Percentiles rank a stretch among this genome's conserved stretches.
Conservation (phyloP, 2,113 vertebrate species). For the Colius striatus region DNA sequence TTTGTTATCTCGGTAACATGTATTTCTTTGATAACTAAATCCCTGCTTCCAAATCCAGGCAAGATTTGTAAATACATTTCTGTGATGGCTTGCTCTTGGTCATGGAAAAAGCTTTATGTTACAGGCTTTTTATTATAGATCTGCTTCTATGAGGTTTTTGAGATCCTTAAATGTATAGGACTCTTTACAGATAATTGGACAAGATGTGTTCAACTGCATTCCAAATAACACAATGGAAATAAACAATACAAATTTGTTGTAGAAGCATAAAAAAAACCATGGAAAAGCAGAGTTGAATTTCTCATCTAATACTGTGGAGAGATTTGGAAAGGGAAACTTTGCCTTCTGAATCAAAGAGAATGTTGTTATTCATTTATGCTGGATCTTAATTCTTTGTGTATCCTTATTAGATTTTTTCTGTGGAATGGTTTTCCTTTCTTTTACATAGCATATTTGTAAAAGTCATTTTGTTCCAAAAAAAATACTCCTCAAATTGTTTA, state of each 20-base stretch:
- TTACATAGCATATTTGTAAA: accelerated
- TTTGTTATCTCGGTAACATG: not conserved
- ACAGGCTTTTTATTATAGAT: not conserved
- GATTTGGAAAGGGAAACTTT: not conserved
- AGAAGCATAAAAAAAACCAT: not conserved
- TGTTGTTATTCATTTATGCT: not conserved
- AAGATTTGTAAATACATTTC: not conserved
- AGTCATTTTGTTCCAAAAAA: not conserved
- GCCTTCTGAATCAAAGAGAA: not conserved
- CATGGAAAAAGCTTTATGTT: not conserved
- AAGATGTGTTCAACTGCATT: not conserved
- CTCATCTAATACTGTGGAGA: accelerated
- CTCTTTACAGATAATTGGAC: not conserved
- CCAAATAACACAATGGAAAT: not conserved
- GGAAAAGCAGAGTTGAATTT: not conserved
- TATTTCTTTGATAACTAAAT: not conserved
- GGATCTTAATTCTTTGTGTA: not conserved
- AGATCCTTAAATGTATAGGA: not conserved
- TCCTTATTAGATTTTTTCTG: not conserved
- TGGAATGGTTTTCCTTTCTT: not conserved
- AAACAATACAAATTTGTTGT: not conserved
- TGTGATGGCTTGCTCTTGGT: not conserved
- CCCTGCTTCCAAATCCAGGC: not conserved
- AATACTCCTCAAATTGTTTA: not conserved
- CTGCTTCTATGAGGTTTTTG: not conserved